Percentiles rank a stretch among this genome's conserved stretches.
These are phyloP conservation scores for Gadopsis marmoratus DNA, from an alignment of 2,797 vertebrate genomes.

Conservation along the genomic window DNA sequence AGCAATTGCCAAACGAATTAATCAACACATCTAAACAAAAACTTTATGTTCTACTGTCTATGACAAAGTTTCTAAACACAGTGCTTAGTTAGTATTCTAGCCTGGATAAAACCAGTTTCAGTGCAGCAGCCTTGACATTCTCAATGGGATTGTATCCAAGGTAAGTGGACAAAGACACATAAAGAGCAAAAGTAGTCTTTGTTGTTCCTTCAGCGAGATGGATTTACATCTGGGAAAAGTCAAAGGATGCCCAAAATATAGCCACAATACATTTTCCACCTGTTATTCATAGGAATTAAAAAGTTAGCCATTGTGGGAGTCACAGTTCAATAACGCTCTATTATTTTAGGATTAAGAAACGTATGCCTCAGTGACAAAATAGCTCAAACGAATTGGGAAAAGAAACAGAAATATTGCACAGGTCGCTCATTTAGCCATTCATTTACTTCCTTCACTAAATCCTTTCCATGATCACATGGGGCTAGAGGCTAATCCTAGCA, in stretches of 20 bases:
- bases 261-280: background rate
- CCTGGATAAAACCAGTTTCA: background rate
- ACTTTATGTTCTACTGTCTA: background rate
- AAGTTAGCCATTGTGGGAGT: conserved; percentile 27
- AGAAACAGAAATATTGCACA: background rate
- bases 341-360: too few species aligned
- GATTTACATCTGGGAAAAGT: background rate
- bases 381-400: background rate
- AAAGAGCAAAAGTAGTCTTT: background rate
- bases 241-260: background rate
- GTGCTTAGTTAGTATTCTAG: background rate
- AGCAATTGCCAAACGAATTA: background rate
- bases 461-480: conserved; percentile 28
- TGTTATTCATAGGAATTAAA: conserved; percentile 14
- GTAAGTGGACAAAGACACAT: background rate
- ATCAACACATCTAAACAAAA: background rate
- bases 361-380: background rate
- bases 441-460: conserved; percentile 35
- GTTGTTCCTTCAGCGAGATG: background rate
- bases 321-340: conserved; percentile 28
- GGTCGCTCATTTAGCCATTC: conserved; percentile 15
- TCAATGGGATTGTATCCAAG: background rate
- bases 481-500: conserved; percentile 39
- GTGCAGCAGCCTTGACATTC: background rate
- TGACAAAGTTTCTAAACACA: background rate